Evolutionary conservation across 2,113 vertebrate genomes (phyloP).

Genomic region (Chlorodrepanis virens): DNA sequence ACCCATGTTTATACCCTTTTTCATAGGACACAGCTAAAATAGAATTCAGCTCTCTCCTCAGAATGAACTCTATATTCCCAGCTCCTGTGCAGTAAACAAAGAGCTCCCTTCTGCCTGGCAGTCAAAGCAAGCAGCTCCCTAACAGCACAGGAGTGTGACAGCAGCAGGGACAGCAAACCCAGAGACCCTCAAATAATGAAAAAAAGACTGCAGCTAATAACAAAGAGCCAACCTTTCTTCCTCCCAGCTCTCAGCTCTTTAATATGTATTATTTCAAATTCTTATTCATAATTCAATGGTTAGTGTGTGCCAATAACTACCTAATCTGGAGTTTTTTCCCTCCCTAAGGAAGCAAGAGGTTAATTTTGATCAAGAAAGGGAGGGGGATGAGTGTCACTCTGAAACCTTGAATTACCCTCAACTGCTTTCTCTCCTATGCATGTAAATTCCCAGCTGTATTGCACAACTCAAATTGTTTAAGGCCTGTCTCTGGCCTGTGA

Average conservation of each 20-base stretch:
- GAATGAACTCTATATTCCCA: not conserved
- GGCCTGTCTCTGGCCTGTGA: not conserved
- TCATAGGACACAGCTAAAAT: not conserved
- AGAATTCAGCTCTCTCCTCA: slow-evolving; percentile 21
- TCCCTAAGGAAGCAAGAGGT: slow-evolving; percentile 19
- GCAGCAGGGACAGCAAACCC: not conserved
- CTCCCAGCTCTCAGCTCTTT: not conserved
- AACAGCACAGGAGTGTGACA: not conserved
- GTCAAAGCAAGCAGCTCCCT: not conserved
- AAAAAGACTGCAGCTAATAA: not conserved
- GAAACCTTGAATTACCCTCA: not conserved
- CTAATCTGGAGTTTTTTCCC: not conserved
- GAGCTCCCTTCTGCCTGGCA: not conserved
- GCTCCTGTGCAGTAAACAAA: slow-evolving; percentile 6
- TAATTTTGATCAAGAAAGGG: not conserved
- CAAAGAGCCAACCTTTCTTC: not conserved
- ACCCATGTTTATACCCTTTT: not conserved
- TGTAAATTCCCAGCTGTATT: not conserved
- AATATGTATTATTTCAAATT: not conserved
- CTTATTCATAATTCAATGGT: slow-evolving; percentile 4
- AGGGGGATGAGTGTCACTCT: not conserved
- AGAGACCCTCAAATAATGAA: not conserved
- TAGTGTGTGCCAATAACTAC: not conserved
- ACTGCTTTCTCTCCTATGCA: not conserved
- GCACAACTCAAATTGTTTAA: not conserved